These are phyloP conservation scores for Temnothorax rugatulus DNA, from an alignment of 2,888 invertebrate species.

Conservation along the genomic window DNA sequence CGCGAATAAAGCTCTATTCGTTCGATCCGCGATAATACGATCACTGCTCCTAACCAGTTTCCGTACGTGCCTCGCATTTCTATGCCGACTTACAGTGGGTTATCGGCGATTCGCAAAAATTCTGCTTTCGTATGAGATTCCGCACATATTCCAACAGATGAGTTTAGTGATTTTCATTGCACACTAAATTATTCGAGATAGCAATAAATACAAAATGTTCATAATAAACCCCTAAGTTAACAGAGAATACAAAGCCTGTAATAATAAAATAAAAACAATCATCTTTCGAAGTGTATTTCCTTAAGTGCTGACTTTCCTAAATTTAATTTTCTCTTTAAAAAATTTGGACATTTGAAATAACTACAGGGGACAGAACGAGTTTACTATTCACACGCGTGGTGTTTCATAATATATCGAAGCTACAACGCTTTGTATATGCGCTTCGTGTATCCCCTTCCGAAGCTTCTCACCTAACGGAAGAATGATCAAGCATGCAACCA, in stretches of 20 bases:
- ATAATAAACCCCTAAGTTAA: not conserved
- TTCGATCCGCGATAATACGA: constrained; percentile 39
- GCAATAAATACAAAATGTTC: not conserved
- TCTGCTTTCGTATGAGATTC: not conserved
- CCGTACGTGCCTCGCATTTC: constrained; percentile 38
- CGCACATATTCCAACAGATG: not conserved
- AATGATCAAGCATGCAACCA: constrained; percentile 32
- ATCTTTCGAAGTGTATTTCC: not conserved
- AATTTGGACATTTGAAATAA: not conserved
- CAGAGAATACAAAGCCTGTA: not conserved
- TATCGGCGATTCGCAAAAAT: constrained; percentile 23
- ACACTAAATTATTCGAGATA: not conserved
- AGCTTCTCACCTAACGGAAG: constrained; percentile 34
- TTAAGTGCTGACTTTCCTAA: not conserved
- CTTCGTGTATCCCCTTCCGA: constrained; percentile 26
- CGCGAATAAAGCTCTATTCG: constrained; percentile 46
- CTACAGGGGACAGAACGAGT: no score
- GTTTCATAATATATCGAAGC: constrained; percentile 11
- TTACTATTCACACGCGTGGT: not conserved
- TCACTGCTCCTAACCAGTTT: constrained; percentile 41
- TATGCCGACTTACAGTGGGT: not conserved
- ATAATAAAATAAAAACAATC: not conserved
- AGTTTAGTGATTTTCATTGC: not conserved
- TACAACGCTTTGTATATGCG: not conserved
- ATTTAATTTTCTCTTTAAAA: not conserved